phyloP scores from a whole-genome alignment of 2,113 vertebrate species.

The Choloepus hoffmanni region DNA sequence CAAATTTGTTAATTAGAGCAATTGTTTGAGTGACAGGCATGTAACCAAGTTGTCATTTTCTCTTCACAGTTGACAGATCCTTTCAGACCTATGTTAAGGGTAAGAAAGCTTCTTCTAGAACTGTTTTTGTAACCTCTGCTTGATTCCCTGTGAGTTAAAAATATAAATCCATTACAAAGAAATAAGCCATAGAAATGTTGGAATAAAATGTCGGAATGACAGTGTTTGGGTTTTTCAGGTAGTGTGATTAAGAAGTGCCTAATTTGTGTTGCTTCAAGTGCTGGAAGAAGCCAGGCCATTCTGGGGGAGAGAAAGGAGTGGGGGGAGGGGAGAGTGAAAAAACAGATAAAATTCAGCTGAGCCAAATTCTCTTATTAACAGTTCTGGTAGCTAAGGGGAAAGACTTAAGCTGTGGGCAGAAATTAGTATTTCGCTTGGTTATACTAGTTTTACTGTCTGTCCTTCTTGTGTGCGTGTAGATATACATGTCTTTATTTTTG shows the following conservation, averaged over 20 bases:
- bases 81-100: constrained; percentile 98
- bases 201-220: neutral
- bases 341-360: neutral
- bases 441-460: neutral
- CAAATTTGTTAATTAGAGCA: constrained; percentile 91
- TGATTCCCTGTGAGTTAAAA: constrained; percentile 76
- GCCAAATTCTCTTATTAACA: neutral
- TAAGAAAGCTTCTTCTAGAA: constrained; percentile 89
- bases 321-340: neutral
- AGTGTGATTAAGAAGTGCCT: neutral
- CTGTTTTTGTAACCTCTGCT: constrained; percentile 76
- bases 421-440: neutral
- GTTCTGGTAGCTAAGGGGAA: neutral
- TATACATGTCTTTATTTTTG: neutral
- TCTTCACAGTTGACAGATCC: constrained; percentile 97
- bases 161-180: constrained; percentile 76
- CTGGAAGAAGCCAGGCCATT: neutral
- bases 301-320: neutral
- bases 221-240: neutral
- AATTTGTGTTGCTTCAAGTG: neutral
- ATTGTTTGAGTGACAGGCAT: constrained; percentile 92
- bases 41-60: constrained; percentile 91
- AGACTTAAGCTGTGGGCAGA: neutral
- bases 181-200: constrained; percentile 40
- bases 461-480: too few species aligned